These are phyloP conservation scores for Premnoplex brunnescens DNA, from an alignment of 2,797 vertebrate genomes.

Conservation along the genomic window DNA sequence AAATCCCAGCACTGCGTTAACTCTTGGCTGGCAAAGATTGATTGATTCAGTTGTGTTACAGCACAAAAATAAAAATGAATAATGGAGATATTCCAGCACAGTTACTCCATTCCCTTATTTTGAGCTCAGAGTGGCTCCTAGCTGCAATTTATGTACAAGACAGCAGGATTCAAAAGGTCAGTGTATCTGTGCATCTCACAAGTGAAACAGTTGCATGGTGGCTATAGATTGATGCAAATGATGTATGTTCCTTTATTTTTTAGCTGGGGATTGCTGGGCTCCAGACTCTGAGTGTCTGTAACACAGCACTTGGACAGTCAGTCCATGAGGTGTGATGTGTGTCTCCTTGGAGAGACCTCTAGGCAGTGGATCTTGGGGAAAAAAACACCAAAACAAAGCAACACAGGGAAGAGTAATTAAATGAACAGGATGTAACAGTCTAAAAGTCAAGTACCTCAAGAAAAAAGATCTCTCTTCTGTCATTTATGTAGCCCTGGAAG, in stretches of 20 bases:
- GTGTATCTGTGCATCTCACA: neutral
- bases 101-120: neutral
- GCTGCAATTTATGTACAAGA: neutral
- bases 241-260: neutral
- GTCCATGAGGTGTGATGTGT: neutral
- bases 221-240: neutral
- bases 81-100: neutral
- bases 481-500: conserved; percentile 76
- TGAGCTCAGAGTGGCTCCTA: neutral
- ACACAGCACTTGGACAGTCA: neutral
- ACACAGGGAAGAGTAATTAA: neutral
- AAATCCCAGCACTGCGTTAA: neutral
- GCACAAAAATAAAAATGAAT: neutral
- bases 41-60: neutral
- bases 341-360: neutral
- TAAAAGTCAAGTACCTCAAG: conserved; percentile 81
- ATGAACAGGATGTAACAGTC: neutral
- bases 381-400: neutral
- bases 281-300: neutral
- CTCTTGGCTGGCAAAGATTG: neutral
- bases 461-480: conserved; percentile 86
- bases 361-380: neutral
- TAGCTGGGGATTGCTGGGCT: neutral
- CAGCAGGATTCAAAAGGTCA: neutral
- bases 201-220: neutral